Evolutionary conservation across 2,888 invertebrate species (phyloP).

Genomic region (Drosophila pegasa): DNA sequence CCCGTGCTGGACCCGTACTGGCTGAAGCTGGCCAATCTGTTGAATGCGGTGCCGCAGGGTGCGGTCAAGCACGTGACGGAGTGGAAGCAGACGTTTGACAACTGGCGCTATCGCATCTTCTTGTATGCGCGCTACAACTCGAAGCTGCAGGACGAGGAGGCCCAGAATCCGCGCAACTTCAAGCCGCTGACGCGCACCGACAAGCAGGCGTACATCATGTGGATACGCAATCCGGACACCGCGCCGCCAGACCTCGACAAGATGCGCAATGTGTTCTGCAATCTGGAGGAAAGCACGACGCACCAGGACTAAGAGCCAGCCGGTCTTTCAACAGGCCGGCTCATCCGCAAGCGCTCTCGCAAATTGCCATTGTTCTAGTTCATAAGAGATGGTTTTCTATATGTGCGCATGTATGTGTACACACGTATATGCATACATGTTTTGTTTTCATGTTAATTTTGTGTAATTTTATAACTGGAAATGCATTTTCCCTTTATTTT

Average conservation of each 20-base stretch:
- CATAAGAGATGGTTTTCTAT: slow-evolving; percentile 37
- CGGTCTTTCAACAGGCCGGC: slow-evolving; percentile 35
- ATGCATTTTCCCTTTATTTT: slow-evolving; percentile 52
- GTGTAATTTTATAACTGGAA: slow-evolving; percentile 52
- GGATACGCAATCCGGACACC: slow-evolving; percentile 82
- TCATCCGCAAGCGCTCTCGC: slow-evolving; percentile 27
- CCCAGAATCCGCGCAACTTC: slow-evolving; percentile 81
- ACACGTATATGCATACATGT: slow-evolving; percentile 12
- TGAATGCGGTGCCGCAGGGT: slow-evolving; percentile 82
- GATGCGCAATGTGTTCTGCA: slow-evolving; percentile 83
- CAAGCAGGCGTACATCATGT: slow-evolving; percentile 82
- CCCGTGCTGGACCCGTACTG: slow-evolving; percentile 80
- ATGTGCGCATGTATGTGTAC: slow-evolving; percentile 23
- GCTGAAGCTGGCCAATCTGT: slow-evolving; percentile 80
- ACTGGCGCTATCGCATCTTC: slow-evolving; percentile 82
- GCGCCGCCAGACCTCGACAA: slow-evolving; percentile 82
- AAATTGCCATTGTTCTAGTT: slow-evolving; percentile 68
- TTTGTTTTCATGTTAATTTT: slow-evolving; percentile 57
- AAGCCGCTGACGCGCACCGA: slow-evolving; percentile 82
- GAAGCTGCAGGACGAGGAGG: slow-evolving; percentile 80
- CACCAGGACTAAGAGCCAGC: slow-evolving; percentile 70
- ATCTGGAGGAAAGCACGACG: slow-evolving; percentile 77
- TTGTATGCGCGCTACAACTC: slow-evolving; percentile 82
- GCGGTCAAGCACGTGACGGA: slow-evolving; percentile 81
- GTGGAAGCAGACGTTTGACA: slow-evolving; percentile 82